Base-by-base conservation (phyloP, 2,113 vertebrate genomes). In the Microtus pennsylvanicus region DNA sequence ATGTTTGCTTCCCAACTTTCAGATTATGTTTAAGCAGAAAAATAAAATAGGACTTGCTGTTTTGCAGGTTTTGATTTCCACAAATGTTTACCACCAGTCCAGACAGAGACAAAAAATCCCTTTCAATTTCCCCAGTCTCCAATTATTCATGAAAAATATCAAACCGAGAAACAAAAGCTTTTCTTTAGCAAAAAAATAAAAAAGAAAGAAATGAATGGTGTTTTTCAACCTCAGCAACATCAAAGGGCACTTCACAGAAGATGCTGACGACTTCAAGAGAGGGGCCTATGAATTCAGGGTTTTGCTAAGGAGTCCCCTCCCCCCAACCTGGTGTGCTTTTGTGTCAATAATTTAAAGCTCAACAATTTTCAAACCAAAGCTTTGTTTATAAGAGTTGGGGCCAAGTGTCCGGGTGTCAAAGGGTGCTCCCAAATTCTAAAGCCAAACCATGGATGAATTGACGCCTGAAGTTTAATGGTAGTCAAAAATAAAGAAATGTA, bases 71-170 rank as follows among this genome's bases (percentile, higher is more conserved):
- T 98, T 96, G 95, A 93, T 96, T 97, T 96, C 86, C 14, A 94
- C 93, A 75, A 97, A 76, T 97, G 93, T 97, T 98, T 89, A 92
- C 72, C 35, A 92, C 69, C 58, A 81, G 33, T 94, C 96, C 86
- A 98, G 50, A 42, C 89, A 91, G 19, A 85, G 75, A 97, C 87
- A 96, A 97, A 97, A 81, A 97, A 96, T 82, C 52, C 70, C 93
- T 89, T 97, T 89, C 94, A 97, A 96, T 65, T 91, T 97, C 88
- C 91, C 45, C 17, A 30, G 82, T 96, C 96, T 97, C 96, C 85
- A 96, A 90, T 98, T 97, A 97, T 98, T 98, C 89, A 97, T 92
- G 89, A 97, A 95, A 97, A 97, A 96, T 92, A 93, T 87, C 92
- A 97, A 97, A 92, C 82, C 70, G 96, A 78, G 90, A 96, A 98